A percentile compares a stretch with the other conserved stretches of the same genome.
phyloP scores from a whole-genome alignment of 2,797 vertebrate genomes.

The Arctocebus calabarensis region DNA sequence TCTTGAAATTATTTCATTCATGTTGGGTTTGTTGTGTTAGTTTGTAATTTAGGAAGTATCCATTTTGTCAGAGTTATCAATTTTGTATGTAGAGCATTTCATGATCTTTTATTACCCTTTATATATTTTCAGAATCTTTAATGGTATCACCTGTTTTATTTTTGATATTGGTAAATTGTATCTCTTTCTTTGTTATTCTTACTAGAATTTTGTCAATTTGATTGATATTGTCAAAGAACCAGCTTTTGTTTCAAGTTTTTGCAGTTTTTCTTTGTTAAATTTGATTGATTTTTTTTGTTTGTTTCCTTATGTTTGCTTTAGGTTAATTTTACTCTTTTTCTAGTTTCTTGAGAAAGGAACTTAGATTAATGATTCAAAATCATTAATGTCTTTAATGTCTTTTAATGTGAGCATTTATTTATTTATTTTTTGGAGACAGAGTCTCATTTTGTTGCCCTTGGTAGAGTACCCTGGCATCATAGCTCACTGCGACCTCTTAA shows the following conservation, averaged over 20 bases:
- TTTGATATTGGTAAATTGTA: background rate
- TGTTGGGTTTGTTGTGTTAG: background rate
- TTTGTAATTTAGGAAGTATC: background rate
- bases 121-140: background rate
- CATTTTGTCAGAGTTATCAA: background rate
- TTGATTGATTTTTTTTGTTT: conserved; percentile 22
- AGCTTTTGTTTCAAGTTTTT: conserved; percentile 13
- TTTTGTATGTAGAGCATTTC: background rate
- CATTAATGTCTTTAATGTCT: background rate
- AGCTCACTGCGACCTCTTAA: too few species aligned
- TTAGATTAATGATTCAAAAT: conserved; percentile 26
- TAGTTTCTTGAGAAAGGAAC: conserved; percentile 31
- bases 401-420: background rate
- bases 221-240: background rate
- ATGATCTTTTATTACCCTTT: background rate
- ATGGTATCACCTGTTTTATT: background rate
- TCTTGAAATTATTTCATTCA: background rate
- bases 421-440: background rate
- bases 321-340: background rate
- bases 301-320: background rate
- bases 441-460: too few species aligned
- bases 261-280: background rate
- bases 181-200: background rate
- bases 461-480: too few species aligned
- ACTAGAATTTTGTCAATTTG: background rate